A percentile compares a stretch with the other conserved stretches of the same genome.
These are phyloP conservation scores for Tetragonisca angustula DNA, from an alignment of 2,888 invertebrate species.

Conservation along the genomic window DNA sequence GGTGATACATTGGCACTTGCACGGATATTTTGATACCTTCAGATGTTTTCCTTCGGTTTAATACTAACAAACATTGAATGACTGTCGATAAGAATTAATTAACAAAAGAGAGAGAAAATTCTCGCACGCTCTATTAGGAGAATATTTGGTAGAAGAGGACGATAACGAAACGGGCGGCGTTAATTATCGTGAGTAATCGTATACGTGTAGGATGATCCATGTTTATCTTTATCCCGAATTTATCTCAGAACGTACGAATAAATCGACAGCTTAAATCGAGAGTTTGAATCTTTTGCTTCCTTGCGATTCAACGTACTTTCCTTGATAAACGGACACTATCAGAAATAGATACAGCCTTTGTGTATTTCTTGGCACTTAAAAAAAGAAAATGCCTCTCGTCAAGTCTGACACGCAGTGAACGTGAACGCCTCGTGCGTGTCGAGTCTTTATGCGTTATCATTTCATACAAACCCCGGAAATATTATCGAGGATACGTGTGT, in stretches of 20 bases:
- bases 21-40: slow-evolving; percentile 13
- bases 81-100: not conserved
- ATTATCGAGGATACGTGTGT: not conserved
- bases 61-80: not conserved
- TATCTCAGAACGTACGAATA: slow-evolving; percentile 7
- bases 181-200: slow-evolving; percentile 17
- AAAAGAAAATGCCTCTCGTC: slow-evolving; percentile 31
- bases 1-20: slow-evolving; percentile 37
- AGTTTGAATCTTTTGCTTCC: not conserved
- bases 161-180: slow-evolving; percentile 23
- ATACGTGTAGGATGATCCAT: slow-evolving; percentile 1
- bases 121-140: not conserved
- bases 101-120: not conserved
- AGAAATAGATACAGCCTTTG: not conserved
- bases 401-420: slow-evolving; percentile 5
- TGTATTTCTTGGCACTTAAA: slow-evolving; percentile 37
- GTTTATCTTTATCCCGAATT: not conserved
- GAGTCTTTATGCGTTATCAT: not conserved
- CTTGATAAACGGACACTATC: not conserved
- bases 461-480: not conserved
- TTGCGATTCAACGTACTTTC: slow-evolving; percentile 10
- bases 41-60: not conserved
- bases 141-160: not conserved
- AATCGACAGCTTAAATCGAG: not conserved
- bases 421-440: not conserved